phyloP scores from a whole-genome alignment of 2,113 vertebrate genomes.

The Gobiocypris rarus region DNA sequence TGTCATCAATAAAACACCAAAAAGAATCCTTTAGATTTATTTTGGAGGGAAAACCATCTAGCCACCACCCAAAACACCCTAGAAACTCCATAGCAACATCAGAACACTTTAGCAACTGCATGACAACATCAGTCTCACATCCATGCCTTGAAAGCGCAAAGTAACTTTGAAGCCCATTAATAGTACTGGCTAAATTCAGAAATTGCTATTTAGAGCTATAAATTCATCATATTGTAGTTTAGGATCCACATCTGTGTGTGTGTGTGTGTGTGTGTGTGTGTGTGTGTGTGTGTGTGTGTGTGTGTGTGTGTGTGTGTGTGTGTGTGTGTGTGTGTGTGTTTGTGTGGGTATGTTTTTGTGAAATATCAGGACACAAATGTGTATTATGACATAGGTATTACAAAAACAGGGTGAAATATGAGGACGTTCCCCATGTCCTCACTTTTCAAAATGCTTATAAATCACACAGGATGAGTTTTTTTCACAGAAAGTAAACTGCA shows the following conservation, averaged over 20 bases:
- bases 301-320: neutral
- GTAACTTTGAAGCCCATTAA: slow-evolving; percentile 21
- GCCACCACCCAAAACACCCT: neutral
- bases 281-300: slow-evolving; percentile 7
- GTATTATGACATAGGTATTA: too few species aligned
- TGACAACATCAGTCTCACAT: neutral
- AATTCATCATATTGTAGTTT: slow-evolving; percentile 1
- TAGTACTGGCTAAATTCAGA: slow-evolving; percentile 24
- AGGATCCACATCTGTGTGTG: neutral
- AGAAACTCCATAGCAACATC: slow-evolving; percentile 1
- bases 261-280: slow-evolving; percentile 1
- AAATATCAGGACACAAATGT: too few species aligned
- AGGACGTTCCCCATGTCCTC: too few species aligned
- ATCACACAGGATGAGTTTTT: too few species aligned
- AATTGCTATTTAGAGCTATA: slow-evolving; percentile 27
- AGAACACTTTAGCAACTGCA: neutral
- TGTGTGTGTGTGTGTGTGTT: neutral
- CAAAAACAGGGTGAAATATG: too few species aligned
- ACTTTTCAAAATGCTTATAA: too few species aligned
- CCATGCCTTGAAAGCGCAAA: neutral
- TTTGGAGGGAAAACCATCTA: neutral
- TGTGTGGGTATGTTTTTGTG: neutral
- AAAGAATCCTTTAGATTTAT: neutral
- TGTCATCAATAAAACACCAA: too few species aligned
- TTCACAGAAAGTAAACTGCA: too few species aligned